Evolutionary conservation across 2,797 vertebrate genomes (phyloP).

Genomic region (Halcyon chelicuti): DNA sequence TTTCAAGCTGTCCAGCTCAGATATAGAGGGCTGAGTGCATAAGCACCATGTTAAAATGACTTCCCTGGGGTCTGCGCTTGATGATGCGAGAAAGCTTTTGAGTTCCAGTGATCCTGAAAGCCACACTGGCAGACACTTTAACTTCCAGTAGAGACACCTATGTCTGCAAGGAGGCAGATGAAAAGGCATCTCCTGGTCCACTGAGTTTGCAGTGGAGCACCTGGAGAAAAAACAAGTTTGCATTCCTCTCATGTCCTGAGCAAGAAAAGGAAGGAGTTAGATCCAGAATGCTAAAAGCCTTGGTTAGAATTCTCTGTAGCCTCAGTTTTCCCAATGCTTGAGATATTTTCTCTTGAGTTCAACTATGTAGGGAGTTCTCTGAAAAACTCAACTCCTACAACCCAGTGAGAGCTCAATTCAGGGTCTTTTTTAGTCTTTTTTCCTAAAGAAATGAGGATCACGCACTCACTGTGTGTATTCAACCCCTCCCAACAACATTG

Average conservation of each 20-base stretch:
- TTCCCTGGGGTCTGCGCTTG: conserved; percentile 28
- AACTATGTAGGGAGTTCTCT: background rate
- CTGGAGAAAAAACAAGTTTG: background rate
- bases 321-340: background rate
- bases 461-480: background rate
- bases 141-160: background rate
- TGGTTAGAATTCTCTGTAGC: background rate
- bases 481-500: background rate
- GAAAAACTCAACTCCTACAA: background rate
- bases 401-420: background rate
- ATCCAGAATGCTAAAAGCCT: background rate
- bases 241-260: background rate
- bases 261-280: background rate
- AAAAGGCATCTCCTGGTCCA: background rate
- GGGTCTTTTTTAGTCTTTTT: accelerated
- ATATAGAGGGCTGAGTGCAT: conserved; percentile 25
- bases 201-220: background rate
- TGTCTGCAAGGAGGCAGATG: background rate
- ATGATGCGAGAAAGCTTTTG: conserved; percentile 15
- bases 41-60: conserved; percentile 38
- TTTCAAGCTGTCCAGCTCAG: conserved; percentile 55
- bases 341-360: background rate
- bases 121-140: conserved; percentile 1
- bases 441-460: background rate
- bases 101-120: conserved; percentile 40